Percentiles rank a stretch among this genome's conserved stretches.
Conservation (phyloP, 2,797 vertebrate species). For the Aplochiton taeniatus region DNA sequence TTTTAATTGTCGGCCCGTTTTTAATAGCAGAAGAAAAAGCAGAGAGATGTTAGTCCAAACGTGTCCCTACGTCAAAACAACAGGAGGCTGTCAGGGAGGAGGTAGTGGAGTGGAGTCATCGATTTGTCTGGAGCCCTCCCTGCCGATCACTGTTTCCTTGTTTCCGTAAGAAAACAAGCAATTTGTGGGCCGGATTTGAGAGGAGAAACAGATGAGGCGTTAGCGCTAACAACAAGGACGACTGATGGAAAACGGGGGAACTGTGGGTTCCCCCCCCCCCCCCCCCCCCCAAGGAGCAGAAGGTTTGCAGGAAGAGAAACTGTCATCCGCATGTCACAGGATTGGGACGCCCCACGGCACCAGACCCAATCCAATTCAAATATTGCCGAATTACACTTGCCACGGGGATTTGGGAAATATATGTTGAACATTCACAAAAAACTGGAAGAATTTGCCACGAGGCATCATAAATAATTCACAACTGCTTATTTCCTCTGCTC, state of each 20-base stretch:
- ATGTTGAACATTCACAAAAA: slow-evolving; percentile 60
- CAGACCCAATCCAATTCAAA: slow-evolving; percentile 54
- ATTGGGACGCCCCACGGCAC: slow-evolving; percentile 53
- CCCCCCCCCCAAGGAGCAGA: slow-evolving; percentile 1
- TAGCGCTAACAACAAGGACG: slow-evolving; percentile 42
- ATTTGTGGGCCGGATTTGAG: slow-evolving; percentile 18
- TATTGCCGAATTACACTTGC: slow-evolving; percentile 55
- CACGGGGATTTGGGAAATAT: slow-evolving; percentile 56
- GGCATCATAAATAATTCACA: slow-evolving; percentile 71
- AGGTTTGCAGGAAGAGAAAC: slow-evolving; percentile 44
- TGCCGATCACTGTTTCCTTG: slow-evolving; percentile 44
- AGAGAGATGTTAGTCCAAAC: slow-evolving; percentile 41
- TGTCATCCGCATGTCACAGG: slow-evolving; percentile 60
- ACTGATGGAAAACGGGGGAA: slow-evolving; percentile 39
- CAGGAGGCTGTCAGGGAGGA: slow-evolving; percentile 52
- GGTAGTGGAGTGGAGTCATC: slow-evolving; percentile 53
- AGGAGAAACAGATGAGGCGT: slow-evolving; percentile 43
- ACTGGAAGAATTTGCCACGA: slow-evolving; percentile 51
- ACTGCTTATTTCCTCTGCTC: slow-evolving; percentile 44
- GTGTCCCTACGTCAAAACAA: slow-evolving; percentile 34
- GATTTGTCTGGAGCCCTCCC: slow-evolving; percentile 41
- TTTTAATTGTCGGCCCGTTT: slow-evolving; percentile 50
- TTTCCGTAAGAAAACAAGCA: slow-evolving; percentile 43
- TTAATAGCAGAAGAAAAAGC: slow-evolving; percentile 60
- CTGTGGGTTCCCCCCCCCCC: slow-evolving; percentile 18